Base-by-base conservation (phyloP, 2,797 vertebrate genomes). In the Rhabdomys pumilio region DNA sequence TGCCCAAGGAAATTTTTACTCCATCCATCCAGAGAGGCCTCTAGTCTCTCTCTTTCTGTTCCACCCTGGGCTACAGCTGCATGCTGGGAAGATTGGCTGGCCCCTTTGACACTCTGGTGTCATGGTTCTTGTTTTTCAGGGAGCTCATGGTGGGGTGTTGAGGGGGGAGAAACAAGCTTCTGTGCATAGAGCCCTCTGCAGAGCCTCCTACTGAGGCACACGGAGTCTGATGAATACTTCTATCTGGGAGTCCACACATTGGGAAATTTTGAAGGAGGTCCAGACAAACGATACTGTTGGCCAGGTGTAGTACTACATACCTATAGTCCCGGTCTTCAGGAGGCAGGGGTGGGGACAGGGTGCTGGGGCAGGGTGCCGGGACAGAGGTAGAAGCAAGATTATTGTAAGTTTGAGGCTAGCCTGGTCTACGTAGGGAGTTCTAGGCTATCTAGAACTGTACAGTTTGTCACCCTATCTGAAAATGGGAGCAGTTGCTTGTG, bases 171-270 rank as follows among this genome's bases (percentile, higher is more conserved):
- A 10, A n/a, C 34, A n/a, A 72, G 34, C 14, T 38, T 14, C 61
- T 82, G 6, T 29, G 13, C 3, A 1, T n/a, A n/a, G 24, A 11
- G 19, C 14, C 65, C 9, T 0, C 22, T 6, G 1, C 47, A 34
- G 17, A 12, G 22, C 17, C 76, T 6, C 13, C 76, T 6, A 29
- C n/a, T 53, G 9, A 65, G 85, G 24, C 10, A 0, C 17, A 0
- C 47, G 13, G 79, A 38, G 15, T 24, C 53, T 47, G 34, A 38
- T 38, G 63, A 44, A 22, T 6, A 11, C 63, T 84, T 89, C 12
- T 44, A 79, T 13, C 26, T 1, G 0, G 14, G 55, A 38, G 14
- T n/a, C 65, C 59, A 73, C 29, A 84, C 41, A 10, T 26, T 38
- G 1, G 8, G 89, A 72, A 67, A 73, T 41, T 61, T 47, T 3